Conservation (phyloP, 2,113 vertebrate species). For the Gymnobelideus leadbeateri region DNA sequence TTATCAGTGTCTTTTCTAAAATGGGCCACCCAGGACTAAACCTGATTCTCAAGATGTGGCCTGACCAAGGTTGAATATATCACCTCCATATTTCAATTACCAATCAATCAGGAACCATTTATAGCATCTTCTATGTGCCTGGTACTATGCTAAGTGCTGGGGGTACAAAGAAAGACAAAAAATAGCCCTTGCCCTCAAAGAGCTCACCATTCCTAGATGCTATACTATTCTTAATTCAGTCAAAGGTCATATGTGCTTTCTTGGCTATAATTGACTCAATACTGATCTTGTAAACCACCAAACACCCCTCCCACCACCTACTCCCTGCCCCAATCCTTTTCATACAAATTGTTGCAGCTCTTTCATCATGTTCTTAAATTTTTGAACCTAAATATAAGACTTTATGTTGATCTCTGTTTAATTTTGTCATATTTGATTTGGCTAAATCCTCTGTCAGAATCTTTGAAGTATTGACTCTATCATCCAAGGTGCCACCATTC, state of each 20-base stretch:
- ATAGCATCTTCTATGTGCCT: background rate
- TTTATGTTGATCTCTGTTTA: too few species aligned
- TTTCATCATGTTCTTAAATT: too few species aligned
- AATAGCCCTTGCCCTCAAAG: background rate
- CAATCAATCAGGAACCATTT: background rate
- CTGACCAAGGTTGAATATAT: background rate
- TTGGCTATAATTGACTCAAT: background rate
- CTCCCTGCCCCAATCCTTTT: rapidly evolving
- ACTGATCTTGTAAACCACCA: background rate
- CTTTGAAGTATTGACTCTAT: too few species aligned
- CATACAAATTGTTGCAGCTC: background rate
- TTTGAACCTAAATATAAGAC: too few species aligned
- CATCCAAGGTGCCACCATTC: too few species aligned
- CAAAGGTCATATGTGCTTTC: background rate
- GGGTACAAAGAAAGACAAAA: background rate
- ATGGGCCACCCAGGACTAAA: background rate
- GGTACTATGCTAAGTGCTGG: background rate
- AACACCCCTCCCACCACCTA: background rate
- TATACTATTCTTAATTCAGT: too few species aligned
- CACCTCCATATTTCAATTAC: background rate
- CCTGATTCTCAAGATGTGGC: background rate
- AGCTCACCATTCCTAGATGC: background rate
- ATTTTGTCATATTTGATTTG: too few species aligned
- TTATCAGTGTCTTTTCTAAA: background rate
- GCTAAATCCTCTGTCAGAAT: too few species aligned